Base-by-base conservation (phyloP, 92 coral and sea anemone species). In the Chrysogorgia sp. region DNA sequence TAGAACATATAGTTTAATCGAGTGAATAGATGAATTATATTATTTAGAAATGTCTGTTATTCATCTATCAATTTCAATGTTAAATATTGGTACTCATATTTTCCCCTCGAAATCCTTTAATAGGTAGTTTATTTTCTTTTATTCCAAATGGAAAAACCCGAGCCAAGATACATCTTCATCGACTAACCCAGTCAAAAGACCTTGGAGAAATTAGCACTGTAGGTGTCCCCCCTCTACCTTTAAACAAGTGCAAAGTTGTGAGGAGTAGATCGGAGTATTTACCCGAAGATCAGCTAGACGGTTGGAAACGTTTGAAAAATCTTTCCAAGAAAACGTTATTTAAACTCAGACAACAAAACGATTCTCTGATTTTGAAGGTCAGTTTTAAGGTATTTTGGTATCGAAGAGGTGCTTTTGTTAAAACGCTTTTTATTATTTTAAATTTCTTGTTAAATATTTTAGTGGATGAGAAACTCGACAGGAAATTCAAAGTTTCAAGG, bases 401-500 rank as follows among this genome's bases (percentile, higher is more conserved):
- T 60, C 3, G 22, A 57, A 57, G 10, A 57, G 57, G 21, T 57
- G 22, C 10, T 21, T 1, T 59, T 1, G 14, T 10, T 28, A 34
- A 4, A 15, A 34, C 14, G 4, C 13, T 61, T 24, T 4, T 29
- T 61, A 26, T 29, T 12, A 26, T 26, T 30, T 8, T 26, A 9
- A 1, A 61, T 1, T 14, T 10, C 15, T 48, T 40, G 13, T 26
- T 17, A 34, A 2, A 12, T 13, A 41, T 40, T 67, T 22, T 40
- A 24, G 22, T 49, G 23, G 50, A 67, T 34, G 35, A 34, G 4
- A 20, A 40, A 67, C 31, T 48, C 76, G 29, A 69, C 37, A 2
- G 34, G 25, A 69, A 37, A 20, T 45, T 69, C 76, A 19, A 45
- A 58, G 48, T 48, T 69, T 49, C 76, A 69, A 45, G 76, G 76